These are phyloP conservation scores for Xerus inauris DNA, from an alignment of 2,113 vertebrate genomes.

Conservation along the genomic window DNA sequence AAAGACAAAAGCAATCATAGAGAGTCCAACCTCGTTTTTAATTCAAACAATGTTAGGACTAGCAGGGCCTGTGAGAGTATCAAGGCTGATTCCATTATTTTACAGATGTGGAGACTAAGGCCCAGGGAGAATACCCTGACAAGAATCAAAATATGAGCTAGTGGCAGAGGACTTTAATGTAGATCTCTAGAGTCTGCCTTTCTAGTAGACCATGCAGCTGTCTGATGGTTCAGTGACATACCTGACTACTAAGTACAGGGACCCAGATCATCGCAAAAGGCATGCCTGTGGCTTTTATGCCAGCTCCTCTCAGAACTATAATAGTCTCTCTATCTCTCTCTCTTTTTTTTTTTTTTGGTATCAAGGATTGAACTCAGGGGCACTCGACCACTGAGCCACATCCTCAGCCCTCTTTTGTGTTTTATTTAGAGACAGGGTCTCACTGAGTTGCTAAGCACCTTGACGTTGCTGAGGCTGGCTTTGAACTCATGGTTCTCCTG, in stretches of 20 bases:
- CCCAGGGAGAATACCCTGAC: background rate
- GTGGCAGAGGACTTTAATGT: background rate
- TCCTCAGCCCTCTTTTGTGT: too few relatives aligned
- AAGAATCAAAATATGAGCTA: background rate
- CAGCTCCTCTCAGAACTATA: background rate
- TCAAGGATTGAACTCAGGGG: too few relatives aligned
- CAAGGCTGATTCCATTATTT: background rate
- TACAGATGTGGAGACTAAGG: background rate
- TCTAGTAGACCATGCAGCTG: background rate
- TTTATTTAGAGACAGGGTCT: too few relatives aligned
- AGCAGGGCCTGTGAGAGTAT: background rate
- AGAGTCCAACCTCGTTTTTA: background rate
- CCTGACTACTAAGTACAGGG: background rate
- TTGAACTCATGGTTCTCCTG: too few relatives aligned
- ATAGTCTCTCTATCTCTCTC: too few relatives aligned
- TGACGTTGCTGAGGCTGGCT: too few relatives aligned
- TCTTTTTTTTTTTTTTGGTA: too few relatives aligned
- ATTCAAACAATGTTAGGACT: slow-evolving; percentile 9
- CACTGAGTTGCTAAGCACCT: too few relatives aligned
- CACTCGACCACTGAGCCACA: too few relatives aligned
- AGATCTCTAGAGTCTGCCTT: background rate
- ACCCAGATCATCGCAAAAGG: background rate
- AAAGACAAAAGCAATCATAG: background rate
- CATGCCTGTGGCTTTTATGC: background rate
- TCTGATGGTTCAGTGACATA: background rate